Percentiles rank a stretch among this genome's conserved stretches.
Evolutionary conservation across 2,113 vertebrate species (phyloP).

Genomic region (Oriolus oriolus): DNA sequence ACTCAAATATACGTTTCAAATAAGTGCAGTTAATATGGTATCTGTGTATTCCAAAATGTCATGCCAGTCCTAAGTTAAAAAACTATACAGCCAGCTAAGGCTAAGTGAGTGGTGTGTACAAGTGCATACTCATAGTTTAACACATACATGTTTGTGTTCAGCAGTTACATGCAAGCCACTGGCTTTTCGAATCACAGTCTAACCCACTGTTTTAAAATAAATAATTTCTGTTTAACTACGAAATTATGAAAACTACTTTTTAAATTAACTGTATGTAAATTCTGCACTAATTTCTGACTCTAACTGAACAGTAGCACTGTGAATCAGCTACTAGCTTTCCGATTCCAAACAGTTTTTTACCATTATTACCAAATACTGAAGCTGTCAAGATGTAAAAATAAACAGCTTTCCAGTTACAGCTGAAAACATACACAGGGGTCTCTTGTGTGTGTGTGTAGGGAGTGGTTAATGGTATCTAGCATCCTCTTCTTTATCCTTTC

Average conservation of each 20-base stretch:
- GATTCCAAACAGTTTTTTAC: background rate
- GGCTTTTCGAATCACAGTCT: background rate
- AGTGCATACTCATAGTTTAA: background rate
- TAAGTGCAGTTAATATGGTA: slow-evolving; percentile 2
- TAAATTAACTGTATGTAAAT: background rate
- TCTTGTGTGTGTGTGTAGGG: background rate
- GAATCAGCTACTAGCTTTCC: background rate
- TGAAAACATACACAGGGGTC: background rate
- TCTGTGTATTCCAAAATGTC: background rate
- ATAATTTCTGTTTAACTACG: background rate
- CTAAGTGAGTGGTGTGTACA: background rate
- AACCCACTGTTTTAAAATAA: background rate
- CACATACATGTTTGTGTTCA: background rate
- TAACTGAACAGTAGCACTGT: background rate
- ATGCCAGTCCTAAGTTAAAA: slow-evolving; percentile 21
- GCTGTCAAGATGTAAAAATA: background rate
- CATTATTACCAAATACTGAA: background rate
- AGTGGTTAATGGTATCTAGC: background rate
- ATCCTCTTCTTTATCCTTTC: background rate
- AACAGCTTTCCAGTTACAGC: background rate
- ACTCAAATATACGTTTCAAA: slow-evolving; percentile 41
- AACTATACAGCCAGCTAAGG: background rate
- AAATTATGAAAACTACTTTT: background rate
- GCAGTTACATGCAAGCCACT: background rate
- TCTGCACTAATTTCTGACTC: background rate